phyloP scores from a whole-genome alignment of 2,113 vertebrate species.

The Corvus moneduloides region DNA sequence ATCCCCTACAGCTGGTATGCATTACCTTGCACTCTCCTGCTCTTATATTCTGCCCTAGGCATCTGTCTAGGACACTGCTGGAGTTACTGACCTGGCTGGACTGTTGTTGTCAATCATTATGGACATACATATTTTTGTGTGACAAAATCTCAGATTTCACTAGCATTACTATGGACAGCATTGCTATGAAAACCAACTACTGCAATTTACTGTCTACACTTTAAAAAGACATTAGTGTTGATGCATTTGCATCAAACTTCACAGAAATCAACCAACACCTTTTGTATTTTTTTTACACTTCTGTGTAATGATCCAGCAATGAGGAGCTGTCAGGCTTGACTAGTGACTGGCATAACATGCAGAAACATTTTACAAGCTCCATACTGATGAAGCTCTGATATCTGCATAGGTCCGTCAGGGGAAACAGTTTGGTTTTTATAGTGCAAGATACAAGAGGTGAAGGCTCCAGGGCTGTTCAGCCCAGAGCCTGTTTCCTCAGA shows the following conservation, averaged over 20 bases:
- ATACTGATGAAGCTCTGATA: background rate
- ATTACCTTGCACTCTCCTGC: background rate
- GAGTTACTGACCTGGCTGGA: background rate
- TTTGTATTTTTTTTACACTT: slow-evolving; percentile 1
- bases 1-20: background rate
- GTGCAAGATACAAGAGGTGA: background rate
- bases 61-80: background rate
- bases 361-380: background rate
- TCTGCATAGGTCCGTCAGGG: background rate
- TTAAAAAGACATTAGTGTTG: slow-evolving; percentile 1
- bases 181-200: slow-evolving; percentile 28
- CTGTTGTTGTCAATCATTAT: background rate
- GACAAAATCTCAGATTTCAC: background rate
- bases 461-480: background rate
- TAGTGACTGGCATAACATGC: background rate
- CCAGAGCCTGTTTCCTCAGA: background rate
- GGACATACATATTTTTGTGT: background rate
- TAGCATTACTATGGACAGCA: background rate
- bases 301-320: slow-evolving; percentile 9
- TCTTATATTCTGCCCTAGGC: background rate
- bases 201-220: background rate
- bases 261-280: background rate
- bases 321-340: background rate
- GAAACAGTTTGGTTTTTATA: background rate
- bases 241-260: background rate